A percentile compares a stretch with the other conserved stretches of the same genome.
phyloP scores from a whole-genome alignment of 2,113 vertebrate species.

The Centropus unirufus region DNA sequence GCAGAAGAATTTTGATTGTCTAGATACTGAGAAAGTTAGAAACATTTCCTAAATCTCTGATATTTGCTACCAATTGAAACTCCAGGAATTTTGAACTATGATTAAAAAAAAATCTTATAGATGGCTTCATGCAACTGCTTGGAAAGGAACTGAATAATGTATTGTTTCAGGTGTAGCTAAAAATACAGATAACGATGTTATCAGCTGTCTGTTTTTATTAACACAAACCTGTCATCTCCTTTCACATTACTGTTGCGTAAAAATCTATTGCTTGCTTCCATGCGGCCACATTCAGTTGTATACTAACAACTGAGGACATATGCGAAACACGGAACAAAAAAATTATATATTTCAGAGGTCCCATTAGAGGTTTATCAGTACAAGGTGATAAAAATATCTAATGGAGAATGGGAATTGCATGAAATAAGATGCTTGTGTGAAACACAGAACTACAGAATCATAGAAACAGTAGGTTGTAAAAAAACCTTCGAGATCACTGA shows the following conservation, averaged over 20 bases:
- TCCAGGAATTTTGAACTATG: neutral
- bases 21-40: neutral
- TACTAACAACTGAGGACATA: neutral
- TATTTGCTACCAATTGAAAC: neutral
- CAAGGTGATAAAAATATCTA: neutral
- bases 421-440: neutral
- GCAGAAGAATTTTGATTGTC: neutral
- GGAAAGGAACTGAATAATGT: neutral
- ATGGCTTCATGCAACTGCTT: neutral
- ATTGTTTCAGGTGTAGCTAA: neutral
- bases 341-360: accelerated
- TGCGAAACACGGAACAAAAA: neutral
- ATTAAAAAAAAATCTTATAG: neutral
- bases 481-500: no score
- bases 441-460: neutral
- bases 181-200: neutral
- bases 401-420: neutral
- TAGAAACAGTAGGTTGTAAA: no score
- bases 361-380: neutral
- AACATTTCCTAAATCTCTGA: neutral
- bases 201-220: neutral
- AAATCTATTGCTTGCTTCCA: neutral
- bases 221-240: neutral
- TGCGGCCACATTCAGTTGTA: neutral
- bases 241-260: neutral